Conservation (phyloP, 2,797 vertebrate species). For the Tapera naevia region DNA sequence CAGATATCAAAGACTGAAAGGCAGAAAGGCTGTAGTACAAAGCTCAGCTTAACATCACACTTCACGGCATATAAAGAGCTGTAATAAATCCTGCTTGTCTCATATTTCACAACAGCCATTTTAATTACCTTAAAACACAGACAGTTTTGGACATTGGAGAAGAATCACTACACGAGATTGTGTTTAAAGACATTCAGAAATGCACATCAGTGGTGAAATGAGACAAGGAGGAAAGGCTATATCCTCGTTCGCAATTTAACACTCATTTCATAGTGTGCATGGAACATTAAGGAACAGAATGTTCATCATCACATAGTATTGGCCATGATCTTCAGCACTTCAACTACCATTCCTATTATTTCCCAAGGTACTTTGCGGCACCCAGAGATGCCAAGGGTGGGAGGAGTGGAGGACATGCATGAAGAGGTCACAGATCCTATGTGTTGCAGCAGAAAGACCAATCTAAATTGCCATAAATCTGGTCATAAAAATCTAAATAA, state of each 20-base stretch:
- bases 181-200: not conserved
- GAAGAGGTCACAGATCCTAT: rapidly evolving
- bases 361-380: not conserved
- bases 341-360: not conserved
- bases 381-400: not conserved
- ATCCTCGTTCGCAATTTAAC: not conserved
- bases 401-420: not conserved
- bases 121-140: not conserved
- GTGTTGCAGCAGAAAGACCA: not conserved
- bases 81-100: not conserved
- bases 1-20: not conserved
- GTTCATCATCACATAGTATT: not conserved
- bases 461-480: not conserved
- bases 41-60: not conserved
- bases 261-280: not conserved
- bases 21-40: no score
- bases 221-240: not conserved
- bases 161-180: not conserved
- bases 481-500: not conserved
- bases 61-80: not conserved
- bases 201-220: not conserved
- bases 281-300: not conserved
- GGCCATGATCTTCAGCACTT: not conserved
- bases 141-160: not conserved
- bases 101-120: not conserved